Base-by-base conservation (phyloP, 2,888 invertebrate genomes). In the Mayetiola destructor region DNA sequence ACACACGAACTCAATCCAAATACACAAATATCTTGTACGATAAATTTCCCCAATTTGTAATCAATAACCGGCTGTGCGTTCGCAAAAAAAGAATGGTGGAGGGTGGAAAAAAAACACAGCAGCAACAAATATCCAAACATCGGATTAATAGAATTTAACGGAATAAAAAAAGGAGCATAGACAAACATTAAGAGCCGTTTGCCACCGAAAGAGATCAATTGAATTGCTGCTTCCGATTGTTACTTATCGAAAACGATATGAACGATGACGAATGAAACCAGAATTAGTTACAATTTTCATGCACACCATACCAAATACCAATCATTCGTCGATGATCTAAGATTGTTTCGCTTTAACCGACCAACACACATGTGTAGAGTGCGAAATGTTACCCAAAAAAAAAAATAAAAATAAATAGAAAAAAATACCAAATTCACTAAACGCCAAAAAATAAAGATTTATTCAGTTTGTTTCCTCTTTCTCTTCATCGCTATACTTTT, bases 271-370 rank as follows among this genome's bases (percentile, higher is more conserved):
- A n/a, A n/a, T 27, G 48, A 48, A 27, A 48, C 29, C 23, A 27
- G 48, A 48, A 48, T 48, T 48, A 48, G 48, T 48, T 48, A 27
- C 27, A 48, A 48, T 48, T 48, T 23, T 27, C 48, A 42, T n/a
- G n/a, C n/a, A n/a, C n/a, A n/a, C n/a, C 42, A 42, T 23, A 48
- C 3, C 48, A 48, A 48, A 27, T 27, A 27, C 27, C 48, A 27
- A 4, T 48, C 48, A 18, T 39, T 9, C 9, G 48, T 42, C n/a
- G n/a, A 42, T 21, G 23, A 23, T 42, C 6, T 23, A 14, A 23
- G 10, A 4, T 6, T 14, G 42, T 42, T 23, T 12, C 27, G 48
- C 14, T n/a, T n/a, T n/a, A 48, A 48, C 27, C 27, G 16, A 9
- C 3, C n/a, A 27, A 27, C 48, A 48, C 48, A 48, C n/a, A n/a